Base-by-base conservation (phyloP, 1,140 invertebrate genomes). In the Anastrepha ludens region DNA sequence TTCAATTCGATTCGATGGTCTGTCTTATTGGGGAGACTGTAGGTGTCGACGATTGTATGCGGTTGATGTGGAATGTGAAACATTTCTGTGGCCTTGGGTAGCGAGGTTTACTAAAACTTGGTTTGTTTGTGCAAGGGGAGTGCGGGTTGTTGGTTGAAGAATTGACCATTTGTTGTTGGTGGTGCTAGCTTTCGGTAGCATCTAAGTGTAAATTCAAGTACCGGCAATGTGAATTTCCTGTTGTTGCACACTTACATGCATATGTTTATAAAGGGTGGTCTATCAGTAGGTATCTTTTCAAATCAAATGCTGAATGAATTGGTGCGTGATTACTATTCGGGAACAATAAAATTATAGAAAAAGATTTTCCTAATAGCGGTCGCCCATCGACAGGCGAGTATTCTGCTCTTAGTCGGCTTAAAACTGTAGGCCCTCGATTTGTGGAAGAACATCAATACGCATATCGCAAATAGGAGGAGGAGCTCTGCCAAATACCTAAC, bases 161-260 rank as follows among this genome's bases (percentile, higher is more conserved):
- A 41, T 74, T 44, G 41, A 47, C 13, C 13, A 11, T 41, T n/a
- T 13, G 41, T 7, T 62, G 29, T 29, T 39, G n/a, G 6, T 29
- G 7, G 7, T 74, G 44, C 17, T 47, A n/a, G 44, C 13, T 15
- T 74, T 74, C 44, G 44, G 15, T 81, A 41, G 74, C 44, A n/a
- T 81, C 9, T 81, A 81, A 81, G 74, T 81, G 74, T 17, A 81
- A 81, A 81, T 55, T 81, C 74, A 81, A 81, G 50, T 81, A 81
- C 17, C 55, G 74, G 47, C 74, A 50, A 55, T 81, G 74, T 55
- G 74, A 47, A 29, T 81, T 81, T 20, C 39, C 39, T 74, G 13
- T 74, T 74, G 39, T 74, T 44, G 67, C 65, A 29, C 29, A 3
- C 20, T 67, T 41, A 39, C 20, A 39, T 41, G n/a, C 20, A 29